phyloP scores from a whole-genome alignment of 2,113 vertebrate genomes.

The Anoura caudifer region DNA sequence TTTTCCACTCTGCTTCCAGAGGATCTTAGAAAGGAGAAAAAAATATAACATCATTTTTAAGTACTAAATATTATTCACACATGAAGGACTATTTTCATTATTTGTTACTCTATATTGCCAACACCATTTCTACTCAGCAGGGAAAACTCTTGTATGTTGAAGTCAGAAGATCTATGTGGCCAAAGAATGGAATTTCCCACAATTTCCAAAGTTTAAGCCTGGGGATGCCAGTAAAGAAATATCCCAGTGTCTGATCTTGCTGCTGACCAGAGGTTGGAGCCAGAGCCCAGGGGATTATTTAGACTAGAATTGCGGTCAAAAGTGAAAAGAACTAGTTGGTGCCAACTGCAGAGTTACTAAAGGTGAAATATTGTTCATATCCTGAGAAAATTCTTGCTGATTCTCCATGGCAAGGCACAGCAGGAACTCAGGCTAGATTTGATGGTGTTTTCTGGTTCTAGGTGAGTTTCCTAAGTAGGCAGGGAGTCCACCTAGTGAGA shows the following conservation, averaged over 20 bases:
- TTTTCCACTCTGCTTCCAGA: not conserved
- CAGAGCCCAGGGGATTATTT: constrained; percentile 49
- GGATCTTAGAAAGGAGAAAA: not conserved
- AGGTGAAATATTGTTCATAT: constrained; percentile 43
- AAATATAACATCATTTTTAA: constrained; percentile 26
- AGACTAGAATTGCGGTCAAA: constrained; percentile 59
- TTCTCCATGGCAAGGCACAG: not conserved
- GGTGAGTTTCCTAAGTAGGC: constrained; percentile 9
- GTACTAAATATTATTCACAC: not conserved
- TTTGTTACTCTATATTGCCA: not conserved
- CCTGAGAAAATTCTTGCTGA: constrained; percentile 14
- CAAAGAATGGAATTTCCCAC: constrained; percentile 37
- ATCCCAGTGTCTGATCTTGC: constrained; percentile 28
- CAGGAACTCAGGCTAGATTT: not conserved
- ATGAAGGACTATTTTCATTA: constrained; percentile 23
- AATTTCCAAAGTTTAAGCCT: constrained; percentile 57
- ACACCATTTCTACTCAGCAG: not conserved
- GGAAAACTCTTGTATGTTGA: not conserved
- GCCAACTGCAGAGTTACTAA: constrained; percentile 51
- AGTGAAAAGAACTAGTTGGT: constrained; percentile 44
- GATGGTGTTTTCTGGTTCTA: not conserved
- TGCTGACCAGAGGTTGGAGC: constrained; percentile 37
- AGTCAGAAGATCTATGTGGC: not conserved
- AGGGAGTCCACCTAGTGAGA: not conserved
- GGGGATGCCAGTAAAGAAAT: constrained; percentile 51